Percentiles rank a stretch among this genome's conserved stretches.
phyloP scores from a whole-genome alignment of 2,888 invertebrate species.

The Aethes cnicana region DNA sequence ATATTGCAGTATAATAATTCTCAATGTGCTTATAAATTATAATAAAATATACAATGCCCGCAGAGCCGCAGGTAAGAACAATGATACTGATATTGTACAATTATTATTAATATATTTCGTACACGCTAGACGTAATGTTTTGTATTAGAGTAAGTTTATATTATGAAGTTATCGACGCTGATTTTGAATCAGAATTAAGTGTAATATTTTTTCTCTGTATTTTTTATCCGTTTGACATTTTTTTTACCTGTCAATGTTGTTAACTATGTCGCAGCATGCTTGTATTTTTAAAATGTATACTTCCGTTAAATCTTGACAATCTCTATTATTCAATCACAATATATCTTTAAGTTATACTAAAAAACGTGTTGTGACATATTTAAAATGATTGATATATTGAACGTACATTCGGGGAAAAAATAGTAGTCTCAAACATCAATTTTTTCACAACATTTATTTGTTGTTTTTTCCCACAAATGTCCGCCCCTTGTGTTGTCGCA shows the following conservation, averaged over 20 bases:
- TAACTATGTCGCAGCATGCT: constrained; percentile 31
- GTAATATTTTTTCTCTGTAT: constrained; percentile 48
- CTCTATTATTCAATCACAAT: not conserved
- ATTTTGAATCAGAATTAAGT: constrained; percentile 66
- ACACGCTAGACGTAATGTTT: constrained; percentile 65
- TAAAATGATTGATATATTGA: constrained; percentile 5
- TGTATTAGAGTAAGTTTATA: constrained; percentile 64
- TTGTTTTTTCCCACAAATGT: constrained; percentile 6
- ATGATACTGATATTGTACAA: constrained; percentile 74
- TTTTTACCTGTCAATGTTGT: constrained; percentile 48
- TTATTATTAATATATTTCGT: constrained; percentile 70
- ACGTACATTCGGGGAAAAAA: constrained; percentile 15
- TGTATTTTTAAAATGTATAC: not conserved
- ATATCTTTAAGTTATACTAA: not conserved
- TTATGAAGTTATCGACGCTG: constrained; percentile 55
- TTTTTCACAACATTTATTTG: not conserved
- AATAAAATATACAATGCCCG: constrained; percentile 3
- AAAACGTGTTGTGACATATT: constrained; percentile 9
- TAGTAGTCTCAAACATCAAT: not conserved
- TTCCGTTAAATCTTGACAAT: too few species aligned
- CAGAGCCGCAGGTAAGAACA: constrained; percentile 33
- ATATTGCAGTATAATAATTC: too few species aligned
- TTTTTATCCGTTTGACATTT: constrained; percentile 67
- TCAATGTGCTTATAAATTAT: too few species aligned
- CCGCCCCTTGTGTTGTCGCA: constrained; percentile 44